phyloP scores from a whole-genome alignment of 1,140 invertebrate species.

The Drosophila kohkoa region DNA sequence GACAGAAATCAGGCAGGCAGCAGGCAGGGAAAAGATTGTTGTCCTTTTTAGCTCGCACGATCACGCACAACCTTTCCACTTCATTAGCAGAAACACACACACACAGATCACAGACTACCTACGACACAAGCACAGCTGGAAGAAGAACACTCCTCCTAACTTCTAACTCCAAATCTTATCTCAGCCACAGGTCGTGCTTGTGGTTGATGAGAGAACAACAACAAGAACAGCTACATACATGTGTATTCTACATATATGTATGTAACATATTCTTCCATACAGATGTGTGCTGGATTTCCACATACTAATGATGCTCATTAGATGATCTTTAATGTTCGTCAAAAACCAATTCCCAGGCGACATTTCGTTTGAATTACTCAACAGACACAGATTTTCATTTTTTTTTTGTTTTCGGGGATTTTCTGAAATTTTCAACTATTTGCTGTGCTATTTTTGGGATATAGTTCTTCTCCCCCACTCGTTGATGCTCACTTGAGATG shows the following conservation, averaged over 20 bases:
- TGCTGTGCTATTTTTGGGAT: constrained; percentile 62
- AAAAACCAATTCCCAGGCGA: constrained; percentile 52
- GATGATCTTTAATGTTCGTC: constrained; percentile 67
- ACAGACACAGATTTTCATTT: constrained; percentile 40
- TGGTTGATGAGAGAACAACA: constrained; percentile 34
- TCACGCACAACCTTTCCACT: constrained; percentile 59
- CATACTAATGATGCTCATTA: constrained; percentile 80
- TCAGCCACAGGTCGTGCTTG: constrained; percentile 44
- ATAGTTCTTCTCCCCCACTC: background rate
- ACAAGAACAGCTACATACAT: background rate
- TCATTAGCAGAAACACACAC: constrained; percentile 58
- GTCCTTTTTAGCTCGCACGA: constrained; percentile 53
- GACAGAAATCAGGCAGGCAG: constrained; percentile 10
- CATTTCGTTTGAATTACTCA: constrained; percentile 73
- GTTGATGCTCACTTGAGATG: constrained; percentile 9
- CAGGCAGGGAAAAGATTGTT: background rate
- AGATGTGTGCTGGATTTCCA: constrained; percentile 23
- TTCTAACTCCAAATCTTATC: constrained; percentile 30
- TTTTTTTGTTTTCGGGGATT: no score
- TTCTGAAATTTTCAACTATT: constrained; percentile 60
- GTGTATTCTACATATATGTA: background rate
- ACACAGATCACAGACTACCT: background rate
- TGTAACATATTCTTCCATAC: background rate
- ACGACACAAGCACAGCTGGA: background rate
- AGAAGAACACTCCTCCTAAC: background rate